Base-by-base conservation (phyloP, 2,888 invertebrate species). In the Aphrophora alni region DNA sequence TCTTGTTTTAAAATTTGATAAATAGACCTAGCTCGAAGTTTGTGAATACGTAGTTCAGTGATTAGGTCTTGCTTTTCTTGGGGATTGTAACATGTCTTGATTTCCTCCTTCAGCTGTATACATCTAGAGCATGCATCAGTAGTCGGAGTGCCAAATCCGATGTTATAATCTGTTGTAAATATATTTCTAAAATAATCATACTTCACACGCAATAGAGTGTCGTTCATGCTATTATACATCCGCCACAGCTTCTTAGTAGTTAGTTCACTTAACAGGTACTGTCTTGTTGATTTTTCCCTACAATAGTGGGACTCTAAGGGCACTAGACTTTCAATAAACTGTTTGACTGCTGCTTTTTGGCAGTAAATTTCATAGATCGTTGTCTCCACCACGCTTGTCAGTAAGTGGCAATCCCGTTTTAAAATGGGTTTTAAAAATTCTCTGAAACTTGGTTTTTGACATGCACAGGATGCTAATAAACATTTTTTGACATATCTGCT, bases 121-220 rank as follows among this genome's bases (percentile, higher is more conserved):
- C 77, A 77, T 12, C 1, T 24, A 7, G 79, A 74, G 82, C 84
- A 75, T 71, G 38, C 75, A 83, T 71, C 83, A 17, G 80, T 82
- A 0, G 76, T 59, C 33, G 80, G 81, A 8, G 77, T 70, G 27
- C 78, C 73, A 76, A 83, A 82, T n/a, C 81, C 71, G 26, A 82
- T 74, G 44, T 82, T 82, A 27, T 28, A 82, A n/a, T 78, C 25
- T 24, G 0, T 17, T 44, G 68, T 75, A 44, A 82, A 80, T 70
- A 80, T 21, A 0, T 68, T 59, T 28, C 25, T 25, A 44, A 82
- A 82, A 33, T 69, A 38, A 3, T 26, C 25, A 59, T 82, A 77
- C 51, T 82, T 81, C 7, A 21, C 12, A 33, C 14, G 4, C 68
- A 68, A 24, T 7, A 3, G n/a, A 7, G 14, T n/a, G 12, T 44